phyloP scores from a whole-genome alignment of 2,113 vertebrate genomes.

The Thymallus thymallus region DNA sequence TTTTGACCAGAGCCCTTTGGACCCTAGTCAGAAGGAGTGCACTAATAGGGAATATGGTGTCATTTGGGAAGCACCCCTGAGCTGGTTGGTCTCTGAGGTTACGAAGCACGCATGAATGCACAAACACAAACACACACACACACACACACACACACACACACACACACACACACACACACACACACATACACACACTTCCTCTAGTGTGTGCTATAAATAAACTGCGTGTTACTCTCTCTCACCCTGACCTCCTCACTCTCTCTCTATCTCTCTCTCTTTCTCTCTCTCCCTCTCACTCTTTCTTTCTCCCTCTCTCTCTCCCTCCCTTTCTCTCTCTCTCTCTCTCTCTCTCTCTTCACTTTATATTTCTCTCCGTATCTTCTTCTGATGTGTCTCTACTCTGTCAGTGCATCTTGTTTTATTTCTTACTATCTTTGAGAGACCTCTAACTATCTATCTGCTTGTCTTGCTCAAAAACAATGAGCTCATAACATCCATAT shows the following conservation, averaged over 20 bases:
- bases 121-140: too few relatives aligned
- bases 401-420: too few relatives aligned
- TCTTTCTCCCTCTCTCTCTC: not conserved
- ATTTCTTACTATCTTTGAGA: too few relatives aligned
- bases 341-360: not conserved
- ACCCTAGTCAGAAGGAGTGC: too few relatives aligned
- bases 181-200: too few relatives aligned
- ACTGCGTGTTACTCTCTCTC: conserved; percentile 46
- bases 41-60: too few relatives aligned
- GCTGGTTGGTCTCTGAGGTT: conserved; percentile 25
- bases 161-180: too few relatives aligned
- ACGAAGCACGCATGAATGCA: not conserved
- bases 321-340: too few relatives aligned
- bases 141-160: too few relatives aligned
- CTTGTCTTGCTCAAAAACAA: too few relatives aligned
- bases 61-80: not conserved
- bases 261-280: not conserved
- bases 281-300: too few relatives aligned
- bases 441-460: not conserved
- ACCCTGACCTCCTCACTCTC: not conserved
- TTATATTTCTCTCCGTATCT: not conserved
- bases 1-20: too few relatives aligned
- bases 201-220: conserved; percentile 60
- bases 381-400: not conserved
- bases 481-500: not conserved